Evolutionary conservation across 2,888 invertebrate species (phyloP), one percentile per base, ranked within the genome.

Genomic region (Nipponacmea schrenckii): DNA sequence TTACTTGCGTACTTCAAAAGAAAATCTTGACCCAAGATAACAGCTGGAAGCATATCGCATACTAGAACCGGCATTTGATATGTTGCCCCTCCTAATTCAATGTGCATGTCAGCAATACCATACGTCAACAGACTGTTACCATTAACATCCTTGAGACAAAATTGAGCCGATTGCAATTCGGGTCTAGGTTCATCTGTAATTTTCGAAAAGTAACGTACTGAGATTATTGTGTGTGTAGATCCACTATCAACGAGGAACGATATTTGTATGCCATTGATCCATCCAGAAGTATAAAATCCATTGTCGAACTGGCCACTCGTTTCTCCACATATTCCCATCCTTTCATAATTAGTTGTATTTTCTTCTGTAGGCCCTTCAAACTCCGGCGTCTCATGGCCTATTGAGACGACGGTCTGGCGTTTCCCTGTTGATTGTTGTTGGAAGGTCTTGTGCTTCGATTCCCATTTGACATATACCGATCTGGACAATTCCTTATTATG

Each of bases 1-100:
- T n/a, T n/a, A n/a, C 15, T 48, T 10, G 46, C 48, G 24, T 67
- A n/a, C 8, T 67, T 24, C 48, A 67, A 27, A 15, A 67, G 48
- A 27, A 67, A 48, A 67, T 67, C 46, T 48, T 67, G 67, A 5
- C 67, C 67, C 10, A 67, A 4, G 10, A 67, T 67, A 15, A 24
- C 67, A 17, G n/a, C n/a, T 15, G 27, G 17, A 4, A 20, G 44
- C 12, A 67, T 67, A 27, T 67, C 67, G n/a, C 67, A 67, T n/a
- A 67, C 48, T 44, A 67, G n/a, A 46, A 67, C 20, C 15, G 24
- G 20, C 14, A 14, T 45, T 14, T 0, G 3, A 24, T 26, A 67
- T 14, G 46, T 20, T 14, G 2, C 27, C 15, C 24, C 48, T 45
- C 67, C 67, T 20, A 67, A 46, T 45, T 4, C 2, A 17, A 67